A percentile compares a stretch with the other conserved stretches of the same genome.
phyloP scores from a whole-genome alignment of 2,113 vertebrate species.

The Syngnathoides biaculeatus region DNA sequence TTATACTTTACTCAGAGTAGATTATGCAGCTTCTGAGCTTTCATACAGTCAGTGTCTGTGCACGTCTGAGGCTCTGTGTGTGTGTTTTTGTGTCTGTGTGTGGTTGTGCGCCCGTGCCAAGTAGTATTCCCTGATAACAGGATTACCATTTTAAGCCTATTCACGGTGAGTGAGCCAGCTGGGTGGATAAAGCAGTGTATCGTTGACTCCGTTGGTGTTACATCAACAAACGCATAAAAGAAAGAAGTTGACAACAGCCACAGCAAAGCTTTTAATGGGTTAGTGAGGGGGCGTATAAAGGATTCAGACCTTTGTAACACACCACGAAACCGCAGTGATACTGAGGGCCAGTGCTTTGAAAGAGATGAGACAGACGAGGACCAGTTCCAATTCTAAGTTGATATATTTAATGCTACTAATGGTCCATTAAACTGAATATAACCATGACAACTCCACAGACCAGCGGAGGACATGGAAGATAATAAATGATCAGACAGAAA shows the following conservation, averaged over 20 bases:
- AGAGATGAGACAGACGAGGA: constrained; percentile 17
- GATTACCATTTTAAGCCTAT: constrained; percentile 71
- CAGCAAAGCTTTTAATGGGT: constrained; percentile 33
- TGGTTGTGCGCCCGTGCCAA: constrained; percentile 47
- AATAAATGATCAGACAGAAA: neutral
- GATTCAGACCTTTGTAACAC: constrained; percentile 28
- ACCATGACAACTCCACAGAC: neutral
- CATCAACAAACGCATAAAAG: constrained; percentile 55
- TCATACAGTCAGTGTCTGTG: neutral
- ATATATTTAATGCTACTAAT: constrained; percentile 3
- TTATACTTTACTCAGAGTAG: neutral
- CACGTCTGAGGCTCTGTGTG: constrained; percentile 29
- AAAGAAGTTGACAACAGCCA: constrained; percentile 46
- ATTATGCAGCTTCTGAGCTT: constrained; percentile 4
- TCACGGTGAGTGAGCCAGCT: constrained; percentile 67
- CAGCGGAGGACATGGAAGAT: neutral
- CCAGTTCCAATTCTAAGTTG: constrained; percentile 8
- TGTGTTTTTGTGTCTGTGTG: constrained; percentile 24
- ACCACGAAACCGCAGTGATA: constrained; percentile 21
- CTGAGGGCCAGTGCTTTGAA: constrained; percentile 14
- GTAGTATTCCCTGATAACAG: constrained; percentile 67
- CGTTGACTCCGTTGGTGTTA: constrained; percentile 49
- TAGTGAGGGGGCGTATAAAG: constrained; percentile 36
- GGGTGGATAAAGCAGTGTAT: constrained; percentile 64
- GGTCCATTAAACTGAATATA: neutral